Base-by-base conservation (phyloP, 2,888 invertebrate species). In the Melieria omissa region DNA sequence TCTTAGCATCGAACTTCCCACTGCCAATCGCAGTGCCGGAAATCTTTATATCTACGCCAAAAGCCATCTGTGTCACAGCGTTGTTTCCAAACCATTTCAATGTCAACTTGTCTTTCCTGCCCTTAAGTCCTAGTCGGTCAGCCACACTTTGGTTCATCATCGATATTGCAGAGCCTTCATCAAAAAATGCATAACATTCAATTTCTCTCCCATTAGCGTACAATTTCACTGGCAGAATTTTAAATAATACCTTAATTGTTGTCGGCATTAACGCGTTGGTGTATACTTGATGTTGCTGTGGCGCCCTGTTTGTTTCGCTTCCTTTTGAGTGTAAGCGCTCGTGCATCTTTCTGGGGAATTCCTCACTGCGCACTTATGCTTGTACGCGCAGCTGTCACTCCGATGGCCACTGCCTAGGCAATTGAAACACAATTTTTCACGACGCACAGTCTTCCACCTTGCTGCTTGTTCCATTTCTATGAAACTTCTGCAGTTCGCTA, bases 1-100 rank as follows among this genome's bases (percentile, higher is more conserved):
- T 71, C 44, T 44, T 65, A 44, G 76, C 42, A 10, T 60, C 16
- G 46, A 70, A 76, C 9, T 45, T 62, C 46, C 47, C 74, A 16
- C 61, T 61, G 14, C 54, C 41, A 14, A 47, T 45, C 10, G 63
- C 12, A 4, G 60, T 29, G 14, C 75, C 75, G 1, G 73, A 75
- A 9, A 76, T 72, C 52, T 73, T 67, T 16, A 75, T 16, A 6
- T 67, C 52, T 8, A 73, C 66, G 14, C 65, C 49, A 42, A 44
- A 71, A 8, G 75, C 71, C n/a, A 65, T 16, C 60, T 73, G 69
- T 5, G 72, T 72, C 6, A 65, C 54, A 4, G 62, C 66, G 12
- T 73, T 75, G 52, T 74, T 70, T 7, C 73, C 74, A 47, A 74
- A 74, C 75, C 74, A 78, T 52, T 75, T 72, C 14, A 76, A 46